Base-by-base conservation (phyloP, 2,888 invertebrate genomes). In the Calameuta pallipes region DNA sequence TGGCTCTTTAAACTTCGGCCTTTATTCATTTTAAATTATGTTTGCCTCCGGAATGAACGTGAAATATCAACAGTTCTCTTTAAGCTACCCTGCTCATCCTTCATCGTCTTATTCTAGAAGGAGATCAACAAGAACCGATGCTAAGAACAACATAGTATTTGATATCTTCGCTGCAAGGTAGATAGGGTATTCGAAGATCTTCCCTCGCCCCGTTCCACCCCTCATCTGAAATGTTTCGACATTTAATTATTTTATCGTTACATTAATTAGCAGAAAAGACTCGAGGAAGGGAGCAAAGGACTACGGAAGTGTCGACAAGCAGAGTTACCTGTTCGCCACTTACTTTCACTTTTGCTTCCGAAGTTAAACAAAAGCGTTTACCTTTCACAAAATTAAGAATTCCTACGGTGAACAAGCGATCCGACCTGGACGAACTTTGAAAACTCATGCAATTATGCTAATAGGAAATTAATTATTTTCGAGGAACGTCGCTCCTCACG, bases 391-490 rank as follows among this genome's bases (percentile, higher is more conserved):
- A 71, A 71, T 71, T 71, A 71, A 9, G 34, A 71, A 71, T 71
- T 71, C 71, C 34, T 15, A 31, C 31, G 71, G 71, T 30, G 71
- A 15, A 13, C 6, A 71, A 15, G 33, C 71, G 34, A 31, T 34
- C 31, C 71, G 71, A 31, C 71, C 71, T 34, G 71, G 13, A 34
- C 11, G 15, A 15, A 34, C 71, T 34, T 34, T 13, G 71, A 71
- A 71, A 33, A 71, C 31, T 33, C 71, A 1, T 71, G 71, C 71
- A 71, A 71, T 71, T 71, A 71, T 71, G 71, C 71, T 71, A 71
- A 71, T 71, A 34, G 31, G 13, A 71, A 71, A 71, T 71, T 71
- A 71, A 71, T 71, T 71, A 71, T 71, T 71, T 33, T 71, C 33
- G 31, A 31, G 34, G 31, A 71, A 30, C 13, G 71, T 23, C 33